Evolutionary conservation across 2,113 vertebrate genomes (phyloP).

Genomic region (Pygoscelis adeliae): DNA sequence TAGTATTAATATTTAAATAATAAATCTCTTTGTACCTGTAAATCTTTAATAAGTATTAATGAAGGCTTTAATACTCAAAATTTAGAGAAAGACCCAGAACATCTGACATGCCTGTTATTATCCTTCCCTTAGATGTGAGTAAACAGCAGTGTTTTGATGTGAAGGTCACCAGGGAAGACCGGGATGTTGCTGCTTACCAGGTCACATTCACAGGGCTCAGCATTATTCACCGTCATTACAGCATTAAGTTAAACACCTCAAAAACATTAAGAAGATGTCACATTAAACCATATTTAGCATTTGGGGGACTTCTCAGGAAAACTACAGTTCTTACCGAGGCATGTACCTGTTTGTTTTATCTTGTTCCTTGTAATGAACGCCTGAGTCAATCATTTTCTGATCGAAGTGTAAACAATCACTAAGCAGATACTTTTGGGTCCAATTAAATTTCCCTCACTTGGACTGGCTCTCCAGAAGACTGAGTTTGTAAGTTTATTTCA

Average conservation of each 20-base stretch:
- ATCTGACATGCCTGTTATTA: slow-evolving; percentile 36
- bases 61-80: slow-evolving; percentile 48
- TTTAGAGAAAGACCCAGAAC: background rate
- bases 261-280: background rate
- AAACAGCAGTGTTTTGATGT: slow-evolving; percentile 3
- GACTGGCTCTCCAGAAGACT: background rate
- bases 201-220: background rate
- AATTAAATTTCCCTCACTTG: fast-evolving
- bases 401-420: background rate
- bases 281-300: fast-evolving
- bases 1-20: slow-evolving; percentile 2
- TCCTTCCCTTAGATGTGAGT: background rate
- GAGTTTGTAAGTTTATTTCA: background rate
- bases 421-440: background rate
- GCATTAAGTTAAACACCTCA: background rate
- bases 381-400: fast-evolving
- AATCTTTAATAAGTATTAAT: slow-evolving; percentile 61
- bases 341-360: background rate
- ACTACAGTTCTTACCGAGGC: background rate
- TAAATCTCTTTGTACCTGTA: background rate
- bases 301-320: background rate
- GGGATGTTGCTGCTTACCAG: background rate
- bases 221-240: slow-evolving; percentile 12
- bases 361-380: background rate
- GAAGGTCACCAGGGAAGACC: slow-evolving; percentile 22